Conservation (phyloP, 2,797 vertebrate genomes). For the Knipowitschia caucasica region DNA sequence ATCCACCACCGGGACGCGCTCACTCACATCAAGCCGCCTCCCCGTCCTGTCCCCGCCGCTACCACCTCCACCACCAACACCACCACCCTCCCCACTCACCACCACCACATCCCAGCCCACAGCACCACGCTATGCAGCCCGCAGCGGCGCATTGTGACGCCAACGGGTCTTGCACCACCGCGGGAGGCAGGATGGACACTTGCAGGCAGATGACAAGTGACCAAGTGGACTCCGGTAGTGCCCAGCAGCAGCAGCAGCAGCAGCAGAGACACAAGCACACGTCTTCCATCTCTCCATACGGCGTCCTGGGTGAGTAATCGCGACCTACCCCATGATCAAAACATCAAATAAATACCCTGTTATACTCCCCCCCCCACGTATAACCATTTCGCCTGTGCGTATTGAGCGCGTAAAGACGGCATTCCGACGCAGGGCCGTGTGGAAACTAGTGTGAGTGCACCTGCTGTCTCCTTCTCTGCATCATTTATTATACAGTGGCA, state of each 20-base stretch:
- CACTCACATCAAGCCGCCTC: too few species aligned
- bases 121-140: slow-evolving; percentile 44
- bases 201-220: slow-evolving; percentile 43
- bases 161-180: slow-evolving; percentile 39
- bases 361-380: too few species aligned
- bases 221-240: slow-evolving; percentile 47
- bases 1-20: too few species aligned
- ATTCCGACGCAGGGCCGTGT: too few species aligned
- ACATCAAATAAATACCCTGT: not conserved
- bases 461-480: too few species aligned
- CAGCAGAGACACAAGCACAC: slow-evolving; percentile 14
- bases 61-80: not conserved
- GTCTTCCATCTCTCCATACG: slow-evolving; percentile 42
- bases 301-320: slow-evolving; percentile 61
- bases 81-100: too few species aligned
- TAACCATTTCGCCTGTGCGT: too few species aligned
- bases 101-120: too few species aligned
- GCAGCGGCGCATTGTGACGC: slow-evolving; percentile 34
- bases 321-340: not conserved
- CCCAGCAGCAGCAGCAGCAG: slow-evolving; percentile 37
- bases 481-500: too few species aligned
- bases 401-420: too few species aligned
- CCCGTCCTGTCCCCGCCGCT: too few species aligned
- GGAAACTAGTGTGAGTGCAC: too few species aligned
- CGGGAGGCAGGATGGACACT: slow-evolving; percentile 57